phyloP scores from a whole-genome alignment of 2,888 invertebrate species.

The Standfussiana lucernea region DNA sequence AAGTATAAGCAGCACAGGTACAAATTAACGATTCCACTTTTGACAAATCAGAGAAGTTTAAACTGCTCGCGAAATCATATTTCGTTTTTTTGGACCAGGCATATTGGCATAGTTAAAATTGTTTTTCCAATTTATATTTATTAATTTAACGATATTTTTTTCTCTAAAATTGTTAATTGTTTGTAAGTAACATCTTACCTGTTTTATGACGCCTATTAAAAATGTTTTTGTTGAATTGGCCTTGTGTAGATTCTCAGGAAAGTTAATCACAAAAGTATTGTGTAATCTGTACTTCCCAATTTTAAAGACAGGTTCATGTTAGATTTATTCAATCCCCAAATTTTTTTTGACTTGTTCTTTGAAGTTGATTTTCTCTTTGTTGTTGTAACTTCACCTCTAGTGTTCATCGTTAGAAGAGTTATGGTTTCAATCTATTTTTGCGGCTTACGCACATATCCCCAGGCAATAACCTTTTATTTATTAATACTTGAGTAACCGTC shows the following conservation, averaged over 20 bases:
- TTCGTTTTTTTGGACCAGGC: not conserved
- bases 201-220: not conserved
- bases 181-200: not conserved
- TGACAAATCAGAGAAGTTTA: not conserved
- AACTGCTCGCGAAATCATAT: not conserved
- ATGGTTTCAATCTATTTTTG: slow-evolving; percentile 56
- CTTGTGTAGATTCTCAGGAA: not conserved
- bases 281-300: not conserved
- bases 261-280: not conserved
- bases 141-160: not conserved
- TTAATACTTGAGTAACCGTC: slow-evolving; percentile 62
- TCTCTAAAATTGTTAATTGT: not conserved
- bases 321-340: not conserved
- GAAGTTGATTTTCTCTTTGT: not conserved
- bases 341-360: not conserved
- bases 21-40: not conserved
- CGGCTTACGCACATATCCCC: slow-evolving; percentile 48
- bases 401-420: slow-evolving; percentile 23
- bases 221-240: not conserved
- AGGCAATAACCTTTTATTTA: slow-evolving; percentile 62
- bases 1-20: not conserved
- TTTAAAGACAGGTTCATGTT: not conserved
- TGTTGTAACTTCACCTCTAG: not conserved
- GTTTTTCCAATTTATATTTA: not conserved
- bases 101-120: not conserved